Conservation (phyloP, 2,113 vertebrate species). For the Nansenia antarctica region DNA sequence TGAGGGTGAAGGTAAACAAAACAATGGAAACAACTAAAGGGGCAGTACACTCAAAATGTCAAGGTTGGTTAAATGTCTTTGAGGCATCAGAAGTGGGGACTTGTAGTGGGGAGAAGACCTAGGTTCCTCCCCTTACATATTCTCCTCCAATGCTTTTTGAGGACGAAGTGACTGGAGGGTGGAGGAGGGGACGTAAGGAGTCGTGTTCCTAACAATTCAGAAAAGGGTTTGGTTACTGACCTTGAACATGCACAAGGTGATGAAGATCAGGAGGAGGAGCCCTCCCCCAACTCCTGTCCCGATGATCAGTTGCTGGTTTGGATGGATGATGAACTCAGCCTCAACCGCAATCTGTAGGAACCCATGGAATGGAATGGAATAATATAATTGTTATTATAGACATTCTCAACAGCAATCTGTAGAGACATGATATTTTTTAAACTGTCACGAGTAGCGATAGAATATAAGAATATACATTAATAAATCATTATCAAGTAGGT, state of each 20-base stretch:
- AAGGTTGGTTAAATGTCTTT: no score
- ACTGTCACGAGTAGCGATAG: background rate
- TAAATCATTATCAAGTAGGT: background rate
- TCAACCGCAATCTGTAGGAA: slow-evolving; percentile 44
- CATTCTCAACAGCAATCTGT: slow-evolving; percentile 51
- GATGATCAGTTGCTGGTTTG: slow-evolving; percentile 37
- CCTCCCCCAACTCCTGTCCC: slow-evolving; percentile 48
- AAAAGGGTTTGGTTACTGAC: slow-evolving; percentile 40
- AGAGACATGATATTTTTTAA: background rate
- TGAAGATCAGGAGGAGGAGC: slow-evolving; percentile 55
- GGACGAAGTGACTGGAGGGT: no score
- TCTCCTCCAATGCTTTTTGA: no score
- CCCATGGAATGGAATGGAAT: no score
- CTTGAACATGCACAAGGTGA: slow-evolving; percentile 58
- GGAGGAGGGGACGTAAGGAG: no score
- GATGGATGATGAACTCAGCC: slow-evolving; percentile 51
- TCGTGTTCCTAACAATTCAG: no score
- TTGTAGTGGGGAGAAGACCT: no score
- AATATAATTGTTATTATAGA: no score
- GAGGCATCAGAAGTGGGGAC: no score
- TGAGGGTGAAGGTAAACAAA: slow-evolving; percentile 17
- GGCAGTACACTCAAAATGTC: no score
- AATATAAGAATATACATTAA: background rate
- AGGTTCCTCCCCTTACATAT: no score
- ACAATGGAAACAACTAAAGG: background rate